These are phyloP conservation scores for Micromesistius poutassou DNA, from an alignment of 2,797 vertebrate species.

Conservation along the genomic window DNA sequence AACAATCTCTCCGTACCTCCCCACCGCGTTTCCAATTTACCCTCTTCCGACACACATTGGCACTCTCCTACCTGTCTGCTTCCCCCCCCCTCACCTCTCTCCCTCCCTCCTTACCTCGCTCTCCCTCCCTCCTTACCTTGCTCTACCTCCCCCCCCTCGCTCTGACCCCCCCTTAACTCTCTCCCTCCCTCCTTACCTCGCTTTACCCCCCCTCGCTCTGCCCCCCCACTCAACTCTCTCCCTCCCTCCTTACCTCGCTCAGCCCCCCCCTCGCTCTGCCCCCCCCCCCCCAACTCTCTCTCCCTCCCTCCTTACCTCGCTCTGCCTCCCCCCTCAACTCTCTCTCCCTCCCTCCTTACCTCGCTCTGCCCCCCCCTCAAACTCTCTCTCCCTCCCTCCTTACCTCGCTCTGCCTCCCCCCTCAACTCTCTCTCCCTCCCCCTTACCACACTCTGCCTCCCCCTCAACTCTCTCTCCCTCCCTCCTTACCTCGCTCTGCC, in stretches of 20 bases:
- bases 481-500: conserved; percentile 28
- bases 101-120: conserved; percentile 19
- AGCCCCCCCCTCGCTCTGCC: too few species aligned
- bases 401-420: conserved; percentile 34
- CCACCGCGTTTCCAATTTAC: conserved; percentile 16
- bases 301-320: too few species aligned
- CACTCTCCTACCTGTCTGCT: conserved; percentile 33
- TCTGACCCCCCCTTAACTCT: conserved; percentile 20
- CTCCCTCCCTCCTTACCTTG: too few species aligned
- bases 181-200: conserved; percentile 23
- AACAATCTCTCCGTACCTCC: conserved; percentile 42
- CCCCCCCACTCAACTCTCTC: too few species aligned
- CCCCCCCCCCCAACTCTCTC: too few species aligned
- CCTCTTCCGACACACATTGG: not conserved
- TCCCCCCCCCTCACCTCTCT: conserved; percentile 4
- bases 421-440: not conserved
- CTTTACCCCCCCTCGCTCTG: not conserved
- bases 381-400: too few species aligned
- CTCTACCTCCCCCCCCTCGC: too few species aligned
- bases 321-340: conserved; percentile 27
- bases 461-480: not conserved
- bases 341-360: conserved; percentile 11
- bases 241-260: too few species aligned
- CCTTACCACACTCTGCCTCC: conserved; percentile 34
- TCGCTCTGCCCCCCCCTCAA: too few species aligned